Evolutionary conservation across 2,797 vertebrate genomes (phyloP).

Genomic region (Notamacropus eugenii): DNA sequence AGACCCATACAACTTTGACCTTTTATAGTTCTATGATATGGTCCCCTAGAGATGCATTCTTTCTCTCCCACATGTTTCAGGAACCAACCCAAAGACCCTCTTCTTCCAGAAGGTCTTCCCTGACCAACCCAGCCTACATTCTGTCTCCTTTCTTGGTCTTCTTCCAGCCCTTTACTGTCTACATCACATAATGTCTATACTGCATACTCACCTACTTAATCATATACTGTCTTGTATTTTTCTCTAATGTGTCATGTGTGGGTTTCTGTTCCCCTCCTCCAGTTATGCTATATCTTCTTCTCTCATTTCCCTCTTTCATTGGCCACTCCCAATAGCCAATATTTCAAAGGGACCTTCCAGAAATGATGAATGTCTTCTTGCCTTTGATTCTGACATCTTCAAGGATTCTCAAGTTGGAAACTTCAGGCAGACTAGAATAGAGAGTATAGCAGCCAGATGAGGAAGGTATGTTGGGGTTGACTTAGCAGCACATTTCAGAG

Average conservation of each 20-base stretch:
- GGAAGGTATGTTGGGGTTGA: not conserved
- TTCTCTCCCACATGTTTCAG: not conserved
- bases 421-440: not conserved
- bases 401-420: not conserved
- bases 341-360: not conserved
- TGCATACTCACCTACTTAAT: not conserved
- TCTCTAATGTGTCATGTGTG: not conserved
- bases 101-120: not conserved
- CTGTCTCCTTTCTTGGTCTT: not conserved
- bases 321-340: not conserved
- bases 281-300: not conserved
- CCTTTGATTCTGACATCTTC: not conserved
- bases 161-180: constrained; percentile 8
- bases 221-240: not conserved
- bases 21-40: not conserved
- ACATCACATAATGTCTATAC: not conserved
- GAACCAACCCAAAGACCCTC: not conserved
- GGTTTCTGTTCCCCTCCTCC: not conserved
- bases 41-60: not conserved
- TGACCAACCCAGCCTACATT: not conserved
- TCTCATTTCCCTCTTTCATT: not conserved
- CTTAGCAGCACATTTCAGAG: not conserved
- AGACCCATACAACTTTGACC: not conserved
- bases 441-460: not conserved
- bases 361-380: not conserved